A percentile compares a stretch with the other conserved stretches of the same genome.
Evolutionary conservation across 2,113 vertebrate genomes (phyloP).

Genomic region (Phainopepla nitens): DNA sequence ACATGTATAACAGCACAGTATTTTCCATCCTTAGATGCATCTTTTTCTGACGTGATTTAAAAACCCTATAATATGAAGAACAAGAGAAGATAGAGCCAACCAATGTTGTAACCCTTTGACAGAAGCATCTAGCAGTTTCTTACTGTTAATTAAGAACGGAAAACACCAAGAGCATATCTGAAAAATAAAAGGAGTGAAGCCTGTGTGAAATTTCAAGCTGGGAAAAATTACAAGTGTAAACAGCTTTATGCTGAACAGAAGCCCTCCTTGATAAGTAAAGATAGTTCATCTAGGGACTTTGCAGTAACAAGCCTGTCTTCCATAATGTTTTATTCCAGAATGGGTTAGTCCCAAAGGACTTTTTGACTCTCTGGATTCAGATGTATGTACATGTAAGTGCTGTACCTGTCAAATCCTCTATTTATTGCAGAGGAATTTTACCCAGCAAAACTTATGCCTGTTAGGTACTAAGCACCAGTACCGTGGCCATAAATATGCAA

Average conservation of each 20-base stretch:
- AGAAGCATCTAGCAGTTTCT: not conserved
- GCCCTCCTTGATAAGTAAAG: not conserved
- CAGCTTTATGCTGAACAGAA: not conserved
- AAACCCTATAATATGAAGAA: not conserved
- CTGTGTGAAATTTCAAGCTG: not conserved
- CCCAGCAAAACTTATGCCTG: not conserved
- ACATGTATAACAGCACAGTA: not conserved
- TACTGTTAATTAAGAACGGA: not conserved
- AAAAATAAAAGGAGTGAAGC: not conserved
- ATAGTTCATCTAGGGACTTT: not conserved
- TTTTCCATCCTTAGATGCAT: not conserved
- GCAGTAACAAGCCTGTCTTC: not conserved
- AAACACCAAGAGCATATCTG: fast-evolving
- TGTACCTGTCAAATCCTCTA: not conserved
- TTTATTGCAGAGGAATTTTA: not conserved
- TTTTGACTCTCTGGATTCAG: not conserved
- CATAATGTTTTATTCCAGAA: not conserved
- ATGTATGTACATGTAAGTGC: not conserved
- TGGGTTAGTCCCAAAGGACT: not conserved
- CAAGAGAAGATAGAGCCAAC: not conserved
- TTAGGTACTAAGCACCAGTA: not conserved
- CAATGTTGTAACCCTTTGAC: not conserved
- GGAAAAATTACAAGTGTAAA: not conserved
- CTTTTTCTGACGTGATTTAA: not conserved
- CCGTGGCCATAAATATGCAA: not conserved